A percentile compares a stretch with the other conserved stretches of the same genome.
phyloP scores from a whole-genome alignment of 2,888 invertebrate genomes.

The Acleris literana region DNA sequence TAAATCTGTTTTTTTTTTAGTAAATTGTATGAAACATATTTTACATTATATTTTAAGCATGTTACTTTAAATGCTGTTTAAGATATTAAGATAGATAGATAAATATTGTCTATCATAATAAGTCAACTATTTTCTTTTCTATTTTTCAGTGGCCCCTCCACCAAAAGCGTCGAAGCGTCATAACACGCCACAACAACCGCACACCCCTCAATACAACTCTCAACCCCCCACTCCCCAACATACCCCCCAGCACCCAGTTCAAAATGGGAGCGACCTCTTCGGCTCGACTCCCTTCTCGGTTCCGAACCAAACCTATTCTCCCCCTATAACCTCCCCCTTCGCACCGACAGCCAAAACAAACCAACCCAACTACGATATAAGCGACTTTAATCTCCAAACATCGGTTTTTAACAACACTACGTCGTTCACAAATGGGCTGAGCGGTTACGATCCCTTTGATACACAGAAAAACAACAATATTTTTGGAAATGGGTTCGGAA shows the following conservation, averaged over 20 bases:
- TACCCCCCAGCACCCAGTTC: constrained; percentile 54
- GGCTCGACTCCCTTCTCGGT: constrained; percentile 90
- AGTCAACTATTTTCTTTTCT: constrained; percentile 14
- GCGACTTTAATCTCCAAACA: constrained; percentile 74
- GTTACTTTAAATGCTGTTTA: too few species aligned
- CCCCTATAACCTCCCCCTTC: constrained; percentile 48
- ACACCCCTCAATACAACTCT: constrained; percentile 39
- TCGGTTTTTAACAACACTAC: constrained; percentile 71
- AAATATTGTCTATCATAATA: not conserved
- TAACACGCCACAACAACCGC: constrained; percentile 53
- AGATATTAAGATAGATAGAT: too few species aligned
- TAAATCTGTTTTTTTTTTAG: too few species aligned
- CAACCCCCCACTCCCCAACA: constrained; percentile 45
- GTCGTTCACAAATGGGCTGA: constrained; percentile 72
- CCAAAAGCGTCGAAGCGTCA: constrained; percentile 88
- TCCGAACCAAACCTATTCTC: constrained; percentile 49
- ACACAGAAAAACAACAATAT: constrained; percentile 86
- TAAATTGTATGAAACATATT: too few species aligned
- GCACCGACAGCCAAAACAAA: constrained; percentile 46
- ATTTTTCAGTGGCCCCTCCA: constrained; percentile 92
- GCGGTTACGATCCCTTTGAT: constrained; percentile 91
- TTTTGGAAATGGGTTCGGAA: constrained; percentile 70
- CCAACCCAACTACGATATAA: constrained; percentile 77
- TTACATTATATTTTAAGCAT: too few species aligned
- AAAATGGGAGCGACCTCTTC: constrained; percentile 88